Base-by-base conservation (phyloP, 2,113 vertebrate genomes). In the Ciconia maguari region DNA sequence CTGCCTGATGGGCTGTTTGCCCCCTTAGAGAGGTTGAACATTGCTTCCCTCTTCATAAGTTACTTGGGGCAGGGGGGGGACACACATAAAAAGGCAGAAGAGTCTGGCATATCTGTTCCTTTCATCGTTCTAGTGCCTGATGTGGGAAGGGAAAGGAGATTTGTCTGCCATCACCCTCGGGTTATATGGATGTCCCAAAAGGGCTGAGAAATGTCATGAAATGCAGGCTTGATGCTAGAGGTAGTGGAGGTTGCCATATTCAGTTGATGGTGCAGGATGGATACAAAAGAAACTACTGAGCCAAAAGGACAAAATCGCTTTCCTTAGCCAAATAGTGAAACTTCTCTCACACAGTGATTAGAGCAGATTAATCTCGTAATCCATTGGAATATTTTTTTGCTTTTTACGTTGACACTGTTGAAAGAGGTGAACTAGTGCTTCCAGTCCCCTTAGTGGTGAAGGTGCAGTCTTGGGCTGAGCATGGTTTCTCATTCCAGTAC, bases 41-140 rank as follows among this genome's bases (percentile, higher is more conserved):
- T 78, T 34, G 52, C 27, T 79, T 68, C 3, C 16, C 8, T 51
- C 61, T 61, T 48, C 11, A 2, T 12, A 76, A 82, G 14, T 61
- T 41, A 16, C 10, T 68, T 16, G 29, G 9, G 14, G 8, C 0
- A 9, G 0, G 1, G 7, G 11, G 16, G 19, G 54, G 44, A 38
- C 38, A 38, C 38, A 38, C 30, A 51, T 38, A 46, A 41, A 62
- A 79, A 57, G 12, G n/a, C 32, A 26, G 48, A 58, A 46, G 11
- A 44, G 36, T 38, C 46, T 46, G 49, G 34, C 7, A 3, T 26
- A 18, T 49, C 38, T 94, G 36, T 69, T 83, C 9, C 17, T 41
- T 55, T 64, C 34, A 44, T 49, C 12, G 15, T 48, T 29, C 30
- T 27, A 22, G 48, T 38, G 29, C 70, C 38, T 54, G 10, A 26